phyloP scores from a whole-genome alignment of 2,113 vertebrate genomes.

The Oryzias celebensis region DNA sequence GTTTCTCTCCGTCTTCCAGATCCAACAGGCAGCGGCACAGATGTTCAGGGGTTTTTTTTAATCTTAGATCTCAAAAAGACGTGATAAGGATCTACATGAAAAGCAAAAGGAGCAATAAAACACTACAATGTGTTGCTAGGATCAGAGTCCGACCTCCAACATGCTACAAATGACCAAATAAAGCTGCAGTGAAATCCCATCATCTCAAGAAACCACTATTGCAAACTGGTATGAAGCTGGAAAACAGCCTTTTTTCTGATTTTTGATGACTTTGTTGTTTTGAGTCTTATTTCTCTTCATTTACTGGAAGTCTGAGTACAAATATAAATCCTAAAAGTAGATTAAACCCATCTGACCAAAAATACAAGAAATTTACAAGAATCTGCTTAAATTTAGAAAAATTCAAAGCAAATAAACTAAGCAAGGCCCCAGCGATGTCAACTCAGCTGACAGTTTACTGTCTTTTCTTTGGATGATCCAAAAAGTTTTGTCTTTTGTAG shows the following conservation, averaged over 20 bases:
- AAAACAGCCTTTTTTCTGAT: too few relatives aligned
- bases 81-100: conserved; percentile 41
- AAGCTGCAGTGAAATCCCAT: conserved; percentile 1
- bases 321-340: neutral
- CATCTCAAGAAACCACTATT: neutral
- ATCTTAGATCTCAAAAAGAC: conserved; percentile 35
- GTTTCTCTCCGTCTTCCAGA: neutral
- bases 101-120: conserved; percentile 22
- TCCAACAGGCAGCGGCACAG: conserved; percentile 21
- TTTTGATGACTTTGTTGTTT: neutral
- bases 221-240: conserved; percentile 2
- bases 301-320: too few relatives aligned
- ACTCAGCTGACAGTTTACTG: neutral
- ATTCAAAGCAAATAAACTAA: conserved; percentile 4
- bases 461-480: neutral
- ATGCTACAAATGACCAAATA: too few relatives aligned
- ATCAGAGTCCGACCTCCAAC: too few relatives aligned
- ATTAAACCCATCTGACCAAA: conserved; percentile 3
- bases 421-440: neutral
- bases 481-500: conserved; percentile 9
- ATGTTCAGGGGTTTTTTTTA: conserved; percentile 12
- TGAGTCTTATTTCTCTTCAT: too few relatives aligned
- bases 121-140: too few relatives aligned
- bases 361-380: conserved; percentile 8
- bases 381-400: conserved; percentile 13